Evolutionary conservation across 2,113 vertebrate genomes (phyloP).

Genomic region (Pachyramphus minor): DNA sequence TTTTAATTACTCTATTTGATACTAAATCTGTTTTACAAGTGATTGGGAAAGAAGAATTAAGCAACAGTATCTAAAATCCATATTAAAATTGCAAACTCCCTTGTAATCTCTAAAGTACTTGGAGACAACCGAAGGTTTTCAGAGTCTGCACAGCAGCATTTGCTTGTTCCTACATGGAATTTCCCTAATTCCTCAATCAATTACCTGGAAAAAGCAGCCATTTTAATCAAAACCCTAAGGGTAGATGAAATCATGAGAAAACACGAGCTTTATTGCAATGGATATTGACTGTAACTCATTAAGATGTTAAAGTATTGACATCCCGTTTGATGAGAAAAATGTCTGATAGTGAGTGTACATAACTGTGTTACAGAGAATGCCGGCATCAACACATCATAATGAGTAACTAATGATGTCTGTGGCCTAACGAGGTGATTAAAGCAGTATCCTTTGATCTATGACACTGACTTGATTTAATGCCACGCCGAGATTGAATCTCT

Average conservation of each 20-base stretch:
- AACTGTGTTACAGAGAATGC: constrained; percentile 38
- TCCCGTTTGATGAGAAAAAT: constrained; percentile 54
- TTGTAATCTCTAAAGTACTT: neutral
- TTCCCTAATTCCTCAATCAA: constrained; percentile 57
- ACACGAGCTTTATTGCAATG: constrained; percentile 48
- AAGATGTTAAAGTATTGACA: constrained; percentile 67
- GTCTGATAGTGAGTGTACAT: constrained; percentile 49
- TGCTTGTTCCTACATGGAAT: neutral
- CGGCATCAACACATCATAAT: constrained; percentile 62
- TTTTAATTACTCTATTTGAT: constrained; percentile 18
- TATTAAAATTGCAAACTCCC: neutral
- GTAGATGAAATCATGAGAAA: constrained; percentile 61
- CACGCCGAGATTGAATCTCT: constrained; percentile 15
- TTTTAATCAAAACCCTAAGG: constrained; percentile 67
- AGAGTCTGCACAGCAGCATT: neutral
- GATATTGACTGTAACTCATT: constrained; percentile 70
- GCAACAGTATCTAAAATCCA: neutral
- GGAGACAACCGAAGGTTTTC: neutral
- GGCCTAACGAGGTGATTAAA: constrained; percentile 59
- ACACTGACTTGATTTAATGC: constrained; percentile 58
- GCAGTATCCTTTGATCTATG: constrained; percentile 59
- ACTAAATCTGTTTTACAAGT: neutral
- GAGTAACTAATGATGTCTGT: constrained; percentile 65
- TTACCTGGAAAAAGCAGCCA: constrained; percentile 34
- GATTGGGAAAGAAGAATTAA: neutral